These are phyloP conservation scores for Diarsia dahlii DNA, from an alignment of 2,888 invertebrate species.

Conservation along the genomic window DNA sequence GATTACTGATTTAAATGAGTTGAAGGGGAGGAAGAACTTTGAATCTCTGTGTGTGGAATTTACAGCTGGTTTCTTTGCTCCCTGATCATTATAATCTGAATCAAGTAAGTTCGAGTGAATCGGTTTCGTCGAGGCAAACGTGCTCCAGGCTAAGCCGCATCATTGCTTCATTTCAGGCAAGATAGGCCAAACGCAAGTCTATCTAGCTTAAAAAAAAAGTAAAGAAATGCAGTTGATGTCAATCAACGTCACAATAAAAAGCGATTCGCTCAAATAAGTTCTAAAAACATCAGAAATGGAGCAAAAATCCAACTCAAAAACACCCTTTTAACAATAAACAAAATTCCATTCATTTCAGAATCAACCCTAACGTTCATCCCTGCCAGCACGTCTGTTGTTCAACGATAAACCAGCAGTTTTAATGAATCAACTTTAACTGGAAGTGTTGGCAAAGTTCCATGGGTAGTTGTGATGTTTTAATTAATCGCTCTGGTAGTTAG, in stretches of 20 bases:
- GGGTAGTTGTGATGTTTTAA: conserved; percentile 22
- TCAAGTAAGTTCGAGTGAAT: no score
- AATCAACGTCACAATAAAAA: neutral
- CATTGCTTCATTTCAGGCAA: no score
- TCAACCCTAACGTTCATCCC: neutral
- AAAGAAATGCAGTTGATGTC: neutral
- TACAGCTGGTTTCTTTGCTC: no score
- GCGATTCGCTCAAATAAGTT: neutral
- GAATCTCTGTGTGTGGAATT: no score
- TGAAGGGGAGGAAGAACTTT: neutral
- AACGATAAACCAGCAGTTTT: conserved; percentile 17
- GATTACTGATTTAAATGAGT: neutral
- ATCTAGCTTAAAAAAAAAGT: no score
- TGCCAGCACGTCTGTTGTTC: neutral
- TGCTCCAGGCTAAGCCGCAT: no score
- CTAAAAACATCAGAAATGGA: neutral
- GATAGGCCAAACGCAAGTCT: no score
- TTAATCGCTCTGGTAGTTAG: conserved; percentile 19
- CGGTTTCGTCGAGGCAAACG: no score
- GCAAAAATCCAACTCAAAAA: neutral
- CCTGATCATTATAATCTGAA: no score
- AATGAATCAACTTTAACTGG: conserved; percentile 34
- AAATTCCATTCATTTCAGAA: neutral
- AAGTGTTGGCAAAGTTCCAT: conserved; percentile 38
- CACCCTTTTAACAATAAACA: neutral